Conservation (phyloP, 2,888 invertebrate species). For the Orthosia gracilis region DNA sequence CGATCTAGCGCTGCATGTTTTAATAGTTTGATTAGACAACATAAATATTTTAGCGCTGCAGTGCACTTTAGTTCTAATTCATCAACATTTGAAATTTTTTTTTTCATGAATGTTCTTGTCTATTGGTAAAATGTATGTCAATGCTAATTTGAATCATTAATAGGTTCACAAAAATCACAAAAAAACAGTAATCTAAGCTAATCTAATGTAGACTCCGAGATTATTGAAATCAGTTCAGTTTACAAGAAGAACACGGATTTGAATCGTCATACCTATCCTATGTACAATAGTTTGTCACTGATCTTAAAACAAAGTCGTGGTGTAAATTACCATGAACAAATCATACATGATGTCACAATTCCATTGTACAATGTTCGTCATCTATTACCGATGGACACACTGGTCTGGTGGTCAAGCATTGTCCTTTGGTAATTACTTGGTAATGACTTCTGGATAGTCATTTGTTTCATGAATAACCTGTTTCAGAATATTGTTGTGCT, state of each 20-base stretch:
- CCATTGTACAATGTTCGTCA: slow-evolving; percentile 26
- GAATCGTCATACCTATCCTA: neutral
- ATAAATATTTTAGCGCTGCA: too few species aligned
- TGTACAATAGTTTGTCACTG: neutral
- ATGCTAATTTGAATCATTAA: too few species aligned
- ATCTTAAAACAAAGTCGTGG: slow-evolving; percentile 18
- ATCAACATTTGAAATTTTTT: too few species aligned
- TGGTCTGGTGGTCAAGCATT: slow-evolving; percentile 43
- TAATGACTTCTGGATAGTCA: slow-evolving; percentile 35
- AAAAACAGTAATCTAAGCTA: too few species aligned
- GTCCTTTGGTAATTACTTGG: neutral
- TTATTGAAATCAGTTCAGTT: neutral
- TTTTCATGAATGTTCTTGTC: too few species aligned
- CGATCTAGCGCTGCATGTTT: too few species aligned
- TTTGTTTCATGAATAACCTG: slow-evolving; percentile 41
- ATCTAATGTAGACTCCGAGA: neutral
- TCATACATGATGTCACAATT: slow-evolving; percentile 32
- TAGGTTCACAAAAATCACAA: too few species aligned
- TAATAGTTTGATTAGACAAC: too few species aligned
- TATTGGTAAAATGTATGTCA: too few species aligned
- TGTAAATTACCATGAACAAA: slow-evolving; percentile 4
- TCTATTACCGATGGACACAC: slow-evolving; percentile 17
- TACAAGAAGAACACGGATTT: neutral
- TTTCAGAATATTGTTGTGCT: slow-evolving; percentile 8
- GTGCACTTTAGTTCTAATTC: too few species aligned